Evolutionary conservation across 30 jellyfish, hydroid and myxozoan species (phyloP), one percentile per base, ranked within the genome.

Genomic region (Euphysa ruthae): DNA sequence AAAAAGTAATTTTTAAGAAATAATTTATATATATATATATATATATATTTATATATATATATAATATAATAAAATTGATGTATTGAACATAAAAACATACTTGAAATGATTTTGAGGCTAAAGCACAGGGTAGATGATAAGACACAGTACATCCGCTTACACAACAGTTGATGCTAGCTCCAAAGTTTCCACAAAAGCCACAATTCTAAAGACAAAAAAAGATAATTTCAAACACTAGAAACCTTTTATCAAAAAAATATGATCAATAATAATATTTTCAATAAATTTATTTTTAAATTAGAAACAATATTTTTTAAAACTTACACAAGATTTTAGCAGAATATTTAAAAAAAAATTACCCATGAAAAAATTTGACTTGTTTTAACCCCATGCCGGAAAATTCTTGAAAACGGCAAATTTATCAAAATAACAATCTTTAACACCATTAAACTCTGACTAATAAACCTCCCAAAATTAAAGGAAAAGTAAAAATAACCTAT

Each of bases 121-220:
- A 73, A 7, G 98, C 71, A 61, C 98, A 89, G 4, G 98, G 98
- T 44, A 81, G 78, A 56, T 89, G 98, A 70, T 44, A 89, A 21
- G 61, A 3, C 16, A 57, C 44, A 1, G 55, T 18, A 44, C 98
- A 89, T 54, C 63, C 98, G 32, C 54, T 49, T 24, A 76, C 83
- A 25, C 61, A 49, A 54, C 98, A 89, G 55, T 42, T 64, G 70
- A 89, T 77, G 35, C 94, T 81, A 0, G 98, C 98, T 19, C 98
- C 98, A 69, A 44, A 80, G n/a, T 63, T 63, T 6, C 85, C 81
- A 58, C 98, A 85, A 52, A 70, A 85, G 3, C 38, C 34, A 30
- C 96, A 85, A 18, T 58, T 28, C 96, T 85, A 58, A 20, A 35
- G 60, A 28, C 52, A 38, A 38, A 38, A 38, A 38, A 38, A 38